Evolutionary conservation across 2,888 invertebrate species (phyloP), one percentile per base, ranked within the genome.

Genomic region (Xiphydria camelus): DNA sequence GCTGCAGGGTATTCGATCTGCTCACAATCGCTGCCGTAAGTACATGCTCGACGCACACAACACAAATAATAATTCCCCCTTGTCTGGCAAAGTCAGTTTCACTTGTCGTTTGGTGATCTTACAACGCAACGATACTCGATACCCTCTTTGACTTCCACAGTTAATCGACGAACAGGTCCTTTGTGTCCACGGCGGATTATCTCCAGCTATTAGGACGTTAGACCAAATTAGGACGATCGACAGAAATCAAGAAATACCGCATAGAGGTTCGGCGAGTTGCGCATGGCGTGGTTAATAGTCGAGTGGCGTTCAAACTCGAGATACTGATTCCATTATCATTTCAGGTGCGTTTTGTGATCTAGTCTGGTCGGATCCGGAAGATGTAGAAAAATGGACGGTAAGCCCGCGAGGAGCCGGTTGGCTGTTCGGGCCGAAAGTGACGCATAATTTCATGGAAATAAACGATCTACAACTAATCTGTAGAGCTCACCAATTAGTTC

Each of bases 351-450:
- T 97, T 76, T 97, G 98, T 84, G 99, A 98, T 83, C 82, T 99
- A 58, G 89, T 99, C 39, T 99, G 99, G 99, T 98, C 98, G 3
- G 99, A 99, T 79, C 99, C 99, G 21, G 97, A 98, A 69, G 96
- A 98, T 69, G 89, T 96, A 43, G 91, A 94, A 51, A 86, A 86
- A 62, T 97, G 97, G 95, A 83, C 89, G 26, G 85, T 93, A 41
- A 95, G 94, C 79, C 96, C 97, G 0, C 82, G 98, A 59, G 98
- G 98, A 22, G 98, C 98, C 41, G 98, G 98, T 9, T 97, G 96
- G 92, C 78, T 99, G 36, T 99, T 99, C 78, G 98, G 99, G 21
- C 87, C 91, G 59, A 87, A 87, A 75, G 95, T 97, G 34, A 95
- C 96, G 32, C 89, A 94, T 70, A 87, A 91, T 76, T 99, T 99